Evolutionary conservation across 53 echinoderm and acorn worm genomes (phyloP).

Genomic region (Crossaster papposus): DNA sequence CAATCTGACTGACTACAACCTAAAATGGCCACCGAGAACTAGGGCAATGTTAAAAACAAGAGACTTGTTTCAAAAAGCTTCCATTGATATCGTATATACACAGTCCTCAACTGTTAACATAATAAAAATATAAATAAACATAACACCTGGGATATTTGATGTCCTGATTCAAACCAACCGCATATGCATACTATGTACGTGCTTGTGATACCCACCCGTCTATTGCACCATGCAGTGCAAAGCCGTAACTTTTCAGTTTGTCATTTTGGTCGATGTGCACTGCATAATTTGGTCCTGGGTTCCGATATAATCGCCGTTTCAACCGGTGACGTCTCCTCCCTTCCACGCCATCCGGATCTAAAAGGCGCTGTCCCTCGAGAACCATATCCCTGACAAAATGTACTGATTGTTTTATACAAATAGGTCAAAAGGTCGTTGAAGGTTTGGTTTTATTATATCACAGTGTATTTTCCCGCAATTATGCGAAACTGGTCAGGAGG

Average conservation of each 20-base stretch:
- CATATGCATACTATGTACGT: no score
- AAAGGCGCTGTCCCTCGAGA: conserved; percentile 10
- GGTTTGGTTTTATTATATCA: not conserved
- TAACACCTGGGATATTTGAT: no score
- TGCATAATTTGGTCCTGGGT: conserved; percentile 24
- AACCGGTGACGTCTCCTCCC: conserved; percentile 33
- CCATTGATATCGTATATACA: no score
- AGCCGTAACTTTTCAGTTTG: conserved; percentile 67
- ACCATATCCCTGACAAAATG: not conserved
- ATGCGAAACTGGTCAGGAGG: no score
- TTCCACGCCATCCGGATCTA: conserved; percentile 44
- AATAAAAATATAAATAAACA: no score
- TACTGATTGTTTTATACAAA: no score
- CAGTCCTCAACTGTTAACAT: no score
- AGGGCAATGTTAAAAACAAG: no score
- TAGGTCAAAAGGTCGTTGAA: not conserved
- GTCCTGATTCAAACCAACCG: no score
- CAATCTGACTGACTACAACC: no score
- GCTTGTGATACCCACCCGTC: conserved; percentile 53
- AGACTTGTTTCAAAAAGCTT: no score
- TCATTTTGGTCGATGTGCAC: conserved; percentile 43
- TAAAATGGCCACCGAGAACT: no score
- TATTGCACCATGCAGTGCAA: conserved; percentile 71
- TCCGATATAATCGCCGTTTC: conserved; percentile 22
- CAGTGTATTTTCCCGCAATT: not conserved